phyloP scores from a whole-genome alignment of 2,888 invertebrate genomes.

The Eupeodes latifasciatus region DNA sequence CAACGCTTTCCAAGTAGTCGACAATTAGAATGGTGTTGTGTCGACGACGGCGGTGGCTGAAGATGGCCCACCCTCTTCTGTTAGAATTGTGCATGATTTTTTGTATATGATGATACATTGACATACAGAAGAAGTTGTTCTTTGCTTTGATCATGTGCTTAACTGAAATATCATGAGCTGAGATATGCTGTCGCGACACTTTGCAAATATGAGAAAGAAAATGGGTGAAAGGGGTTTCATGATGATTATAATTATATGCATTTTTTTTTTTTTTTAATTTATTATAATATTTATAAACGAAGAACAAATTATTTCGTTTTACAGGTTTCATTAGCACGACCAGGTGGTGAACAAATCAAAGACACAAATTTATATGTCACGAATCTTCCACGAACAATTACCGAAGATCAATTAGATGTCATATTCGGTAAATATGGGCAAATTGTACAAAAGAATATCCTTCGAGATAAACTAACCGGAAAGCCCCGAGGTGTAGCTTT shows the following conservation, averaged over 20 bases:
- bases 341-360: slow-evolving; percentile 95
- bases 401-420: slow-evolving; percentile 92
- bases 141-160: slow-evolving; percentile 39
- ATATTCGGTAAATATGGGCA: slow-evolving; percentile 95
- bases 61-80: slow-evolving; percentile 31
- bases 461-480: slow-evolving; percentile 94
- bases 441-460: slow-evolving; percentile 95
- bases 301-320: slow-evolving; percentile 33
- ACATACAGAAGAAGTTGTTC: slow-evolving; percentile 43
- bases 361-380: slow-evolving; percentile 97
- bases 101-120: slow-evolving; percentile 19
- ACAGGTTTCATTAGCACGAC: slow-evolving; percentile 94
- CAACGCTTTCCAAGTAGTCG: slow-evolving; percentile 24
- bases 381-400: slow-evolving; percentile 94
- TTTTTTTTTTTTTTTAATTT: not conserved
- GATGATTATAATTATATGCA: slow-evolving; percentile 14
- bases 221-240: not conserved
- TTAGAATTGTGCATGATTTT: slow-evolving; percentile 26
- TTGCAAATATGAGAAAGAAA: slow-evolving; percentile 41
- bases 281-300: not conserved
- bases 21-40: slow-evolving; percentile 55
- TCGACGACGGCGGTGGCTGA: slow-evolving; percentile 28
- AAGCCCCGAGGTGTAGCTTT: slow-evolving; percentile 96
- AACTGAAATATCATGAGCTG: slow-evolving; percentile 18
- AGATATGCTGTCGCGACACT: slow-evolving; percentile 41